Evolutionary conservation across 2,797 vertebrate species (phyloP).

Genomic region (Ptychadena robeensis): DNA sequence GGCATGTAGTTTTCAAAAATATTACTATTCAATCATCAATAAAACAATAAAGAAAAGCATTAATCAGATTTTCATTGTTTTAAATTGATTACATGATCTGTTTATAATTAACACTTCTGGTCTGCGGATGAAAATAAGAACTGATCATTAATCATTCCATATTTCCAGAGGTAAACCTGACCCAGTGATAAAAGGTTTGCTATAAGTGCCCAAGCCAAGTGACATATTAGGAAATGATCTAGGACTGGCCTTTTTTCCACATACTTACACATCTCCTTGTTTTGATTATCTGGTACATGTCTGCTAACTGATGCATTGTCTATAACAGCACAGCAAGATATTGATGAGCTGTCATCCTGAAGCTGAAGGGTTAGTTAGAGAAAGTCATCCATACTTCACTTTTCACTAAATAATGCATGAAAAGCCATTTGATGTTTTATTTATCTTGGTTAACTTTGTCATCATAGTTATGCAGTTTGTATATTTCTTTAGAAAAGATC

Average conservation of each 20-base stretch:
- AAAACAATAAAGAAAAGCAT: no score
- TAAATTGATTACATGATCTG: no score
- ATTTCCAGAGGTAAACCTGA: not conserved
- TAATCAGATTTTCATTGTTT: no score
- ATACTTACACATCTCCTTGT: not conserved
- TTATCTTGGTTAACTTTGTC: not conserved
- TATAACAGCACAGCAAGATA: slow-evolving; percentile 24
- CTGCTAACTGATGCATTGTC: slow-evolving; percentile 17
- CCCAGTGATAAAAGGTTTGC: not conserved
- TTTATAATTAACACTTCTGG: no score
- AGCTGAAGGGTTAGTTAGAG: slow-evolving; percentile 1
- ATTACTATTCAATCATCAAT: no score
- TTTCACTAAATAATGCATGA: slow-evolving; percentile 42
- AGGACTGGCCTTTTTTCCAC: not conserved
- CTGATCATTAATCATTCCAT: no score
- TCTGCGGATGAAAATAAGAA: no score
- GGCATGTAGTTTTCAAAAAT: no score
- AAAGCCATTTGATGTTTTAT: slow-evolving; percentile 10
- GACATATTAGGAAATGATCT: not conserved
- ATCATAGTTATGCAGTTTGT: not conserved
- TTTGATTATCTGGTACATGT: not conserved
- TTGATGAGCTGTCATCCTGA: slow-evolving; percentile 39
- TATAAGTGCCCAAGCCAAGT: not conserved
- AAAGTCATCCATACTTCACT: slow-evolving; percentile 16
- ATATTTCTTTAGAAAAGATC: not conserved